Percentiles rank a stretch among this genome's conserved stretches.
Evolutionary conservation across 2,113 vertebrate genomes (phyloP).

Genomic region (Charina bottae): DNA sequence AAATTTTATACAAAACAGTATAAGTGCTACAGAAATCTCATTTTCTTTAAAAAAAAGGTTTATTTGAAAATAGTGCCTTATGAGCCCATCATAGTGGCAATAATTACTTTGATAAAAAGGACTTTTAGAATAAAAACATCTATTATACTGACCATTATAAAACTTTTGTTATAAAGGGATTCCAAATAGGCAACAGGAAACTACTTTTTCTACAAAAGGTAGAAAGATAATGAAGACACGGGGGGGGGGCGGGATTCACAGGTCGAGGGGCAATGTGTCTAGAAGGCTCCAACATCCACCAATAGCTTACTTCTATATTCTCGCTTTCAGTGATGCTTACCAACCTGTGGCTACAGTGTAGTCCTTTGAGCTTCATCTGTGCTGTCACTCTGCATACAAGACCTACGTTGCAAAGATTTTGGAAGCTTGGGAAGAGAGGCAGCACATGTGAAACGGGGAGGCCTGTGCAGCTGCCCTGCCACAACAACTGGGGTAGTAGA

Average conservation of each 20-base stretch:
- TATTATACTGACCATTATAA: constrained; percentile 45
- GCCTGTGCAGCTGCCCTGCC: not conserved
- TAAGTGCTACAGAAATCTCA: constrained; percentile 94
- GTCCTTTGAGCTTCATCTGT: not conserved
- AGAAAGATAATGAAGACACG: not conserved
- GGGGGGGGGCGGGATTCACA: not conserved
- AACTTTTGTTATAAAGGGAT: constrained; percentile 41
- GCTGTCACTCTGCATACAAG: too few species aligned
- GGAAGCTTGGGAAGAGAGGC: not conserved
- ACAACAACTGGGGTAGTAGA: too few species aligned
- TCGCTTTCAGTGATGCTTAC: not conserved
- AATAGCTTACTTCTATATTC: not conserved
- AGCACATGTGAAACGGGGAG: not conserved
- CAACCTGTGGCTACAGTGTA: not conserved
- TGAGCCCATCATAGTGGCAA: constrained; percentile 79
- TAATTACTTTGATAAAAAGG: constrained; percentile 68
- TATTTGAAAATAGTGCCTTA: constrained; percentile 87
- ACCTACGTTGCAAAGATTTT: not conserved
- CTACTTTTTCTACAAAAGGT: not conserved
- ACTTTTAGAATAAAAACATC: constrained; percentile 62
- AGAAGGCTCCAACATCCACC: not conserved
- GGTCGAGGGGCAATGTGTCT: not conserved
- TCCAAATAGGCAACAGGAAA: constrained; percentile 14
- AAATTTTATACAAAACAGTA: constrained; percentile 91
- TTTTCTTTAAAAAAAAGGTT: constrained; percentile 76